Evolutionary conservation across 1,140 invertebrate genomes (phyloP).

Genomic region (Paracyclopina nana): DNA sequence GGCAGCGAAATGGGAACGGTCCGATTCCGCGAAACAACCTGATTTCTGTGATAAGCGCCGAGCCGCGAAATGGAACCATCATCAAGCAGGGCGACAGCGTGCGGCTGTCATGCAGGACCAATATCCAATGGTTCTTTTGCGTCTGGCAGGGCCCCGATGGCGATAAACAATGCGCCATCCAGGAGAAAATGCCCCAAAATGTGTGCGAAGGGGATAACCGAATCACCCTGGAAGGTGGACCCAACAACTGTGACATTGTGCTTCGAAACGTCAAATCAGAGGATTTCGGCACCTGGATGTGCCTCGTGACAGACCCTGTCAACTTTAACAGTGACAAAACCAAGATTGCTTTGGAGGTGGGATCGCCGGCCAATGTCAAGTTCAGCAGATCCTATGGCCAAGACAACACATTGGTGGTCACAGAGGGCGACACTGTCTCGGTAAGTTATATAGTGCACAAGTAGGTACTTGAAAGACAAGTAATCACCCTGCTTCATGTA

Average conservation of each 20-base stretch:
- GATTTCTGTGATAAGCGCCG: background rate
- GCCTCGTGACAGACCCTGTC: constrained; percentile 6
- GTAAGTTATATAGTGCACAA: no score
- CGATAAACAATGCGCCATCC: constrained; percentile 15
- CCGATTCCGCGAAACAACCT: no score
- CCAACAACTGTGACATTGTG: background rate
- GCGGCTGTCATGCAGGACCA: constrained; percentile 7
- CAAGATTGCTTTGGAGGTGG: constrained; percentile 3
- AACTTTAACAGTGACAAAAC: background rate
- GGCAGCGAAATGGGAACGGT: no score
- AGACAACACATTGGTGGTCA: background rate
- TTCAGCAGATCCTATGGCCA: constrained; percentile 1
- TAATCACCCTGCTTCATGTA: no score
- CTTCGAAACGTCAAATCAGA: background rate
- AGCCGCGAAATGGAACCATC: constrained; percentile 5
- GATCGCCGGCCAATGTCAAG: background rate
- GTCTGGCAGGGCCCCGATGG: constrained; percentile 12
- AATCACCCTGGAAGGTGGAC: background rate
- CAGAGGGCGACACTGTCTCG: constrained; percentile 2
- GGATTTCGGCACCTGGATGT: constrained; percentile 11
- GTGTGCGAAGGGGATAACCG: constrained; percentile 4
- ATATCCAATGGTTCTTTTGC: constrained; percentile 15
- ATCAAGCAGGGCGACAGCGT: constrained; percentile 4
- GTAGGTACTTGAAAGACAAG: no score
- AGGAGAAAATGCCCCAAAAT: background rate